phyloP scores from a whole-genome alignment of 2,888 invertebrate species.

The Agonopterix arenella region DNA sequence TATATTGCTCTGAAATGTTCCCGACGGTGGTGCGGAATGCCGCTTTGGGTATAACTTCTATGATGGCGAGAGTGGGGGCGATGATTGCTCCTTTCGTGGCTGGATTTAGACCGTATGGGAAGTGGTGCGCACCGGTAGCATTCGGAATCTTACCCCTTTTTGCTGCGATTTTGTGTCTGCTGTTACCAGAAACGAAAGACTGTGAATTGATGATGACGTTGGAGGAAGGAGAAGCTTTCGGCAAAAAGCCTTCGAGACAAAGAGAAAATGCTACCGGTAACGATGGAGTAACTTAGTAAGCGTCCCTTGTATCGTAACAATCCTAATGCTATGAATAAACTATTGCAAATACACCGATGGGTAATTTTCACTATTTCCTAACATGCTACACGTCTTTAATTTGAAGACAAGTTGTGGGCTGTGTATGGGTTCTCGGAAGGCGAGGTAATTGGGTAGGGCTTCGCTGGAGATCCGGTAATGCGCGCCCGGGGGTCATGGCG shows the following conservation, averaged over 20 bases:
- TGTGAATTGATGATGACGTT: constrained; percentile 84
- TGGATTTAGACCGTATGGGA: constrained; percentile 65
- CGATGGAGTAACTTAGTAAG: not conserved
- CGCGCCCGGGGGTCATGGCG: constrained; percentile 33
- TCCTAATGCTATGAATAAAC: no score
- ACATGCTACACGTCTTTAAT: no score
- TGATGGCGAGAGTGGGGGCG: constrained; percentile 89
- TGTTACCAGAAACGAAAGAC: constrained; percentile 87
- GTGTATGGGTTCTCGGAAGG: constrained; percentile 51
- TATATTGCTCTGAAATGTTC: constrained; percentile 90
- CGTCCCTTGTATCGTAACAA: no score
- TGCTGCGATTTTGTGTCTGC: constrained; percentile 78
- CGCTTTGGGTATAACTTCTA: constrained; percentile 89
- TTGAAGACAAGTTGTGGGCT: constrained; percentile 12
- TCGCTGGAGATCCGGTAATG: constrained; percentile 35
- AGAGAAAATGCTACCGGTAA: not conserved
- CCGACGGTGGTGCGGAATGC: constrained; percentile 92
- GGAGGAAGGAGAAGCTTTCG: constrained; percentile 81
- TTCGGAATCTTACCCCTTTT: constrained; percentile 82
- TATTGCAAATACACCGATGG: not conserved
- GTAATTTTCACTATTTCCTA: no score
- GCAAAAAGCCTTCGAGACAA: constrained; percentile 15
- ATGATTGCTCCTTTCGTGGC: constrained; percentile 89
- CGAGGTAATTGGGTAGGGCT: constrained; percentile 30
- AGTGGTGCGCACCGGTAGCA: constrained; percentile 82